A percentile compares a stretch with the other conserved stretches of the same genome.
Conservation (phyloP, 2,113 vertebrate species). For the Notothenia rossii region DNA sequence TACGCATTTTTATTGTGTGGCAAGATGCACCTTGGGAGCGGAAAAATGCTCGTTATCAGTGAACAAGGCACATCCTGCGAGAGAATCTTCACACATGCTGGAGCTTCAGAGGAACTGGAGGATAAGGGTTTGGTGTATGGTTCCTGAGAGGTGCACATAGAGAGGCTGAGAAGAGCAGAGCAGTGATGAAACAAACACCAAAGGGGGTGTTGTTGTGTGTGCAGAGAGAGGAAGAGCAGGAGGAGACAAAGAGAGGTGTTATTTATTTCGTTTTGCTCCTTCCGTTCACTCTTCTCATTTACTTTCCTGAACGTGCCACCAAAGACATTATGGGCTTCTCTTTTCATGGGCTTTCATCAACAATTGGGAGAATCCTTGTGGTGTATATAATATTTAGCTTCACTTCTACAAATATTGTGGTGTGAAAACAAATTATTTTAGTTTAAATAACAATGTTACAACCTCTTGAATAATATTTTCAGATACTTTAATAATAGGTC, state of each 20-base stretch:
- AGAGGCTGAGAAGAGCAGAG: neutral
- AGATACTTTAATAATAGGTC: too few relatives aligned
- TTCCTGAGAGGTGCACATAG: constrained; percentile 12
- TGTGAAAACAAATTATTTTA: too few relatives aligned
- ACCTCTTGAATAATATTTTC: too few relatives aligned
- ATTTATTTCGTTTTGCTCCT: neutral
- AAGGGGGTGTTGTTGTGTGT: constrained; percentile 16
- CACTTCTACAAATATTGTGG: neutral
- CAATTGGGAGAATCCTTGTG: neutral
- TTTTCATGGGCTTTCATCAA: neutral
- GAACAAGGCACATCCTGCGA: neutral
- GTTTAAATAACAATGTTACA: neutral
- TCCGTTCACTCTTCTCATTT: constrained; percentile 5
- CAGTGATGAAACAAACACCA: constrained; percentile 2
- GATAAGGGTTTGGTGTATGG: neutral
- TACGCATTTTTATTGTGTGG: neutral
- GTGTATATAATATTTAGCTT: neutral
- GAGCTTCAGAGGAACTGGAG: constrained; percentile 6
- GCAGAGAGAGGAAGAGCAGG: neutral
- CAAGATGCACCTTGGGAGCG: neutral
- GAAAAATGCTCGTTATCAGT: neutral
- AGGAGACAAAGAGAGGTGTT: constrained; percentile 19
- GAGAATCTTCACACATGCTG: neutral
- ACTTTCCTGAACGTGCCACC: neutral
- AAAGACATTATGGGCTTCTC: neutral